Percentiles rank a stretch among this genome's conserved stretches.
These are phyloP conservation scores for Heterohyrax brucei DNA, from an alignment of 2,797 vertebrate species.

Conservation along the genomic window DNA sequence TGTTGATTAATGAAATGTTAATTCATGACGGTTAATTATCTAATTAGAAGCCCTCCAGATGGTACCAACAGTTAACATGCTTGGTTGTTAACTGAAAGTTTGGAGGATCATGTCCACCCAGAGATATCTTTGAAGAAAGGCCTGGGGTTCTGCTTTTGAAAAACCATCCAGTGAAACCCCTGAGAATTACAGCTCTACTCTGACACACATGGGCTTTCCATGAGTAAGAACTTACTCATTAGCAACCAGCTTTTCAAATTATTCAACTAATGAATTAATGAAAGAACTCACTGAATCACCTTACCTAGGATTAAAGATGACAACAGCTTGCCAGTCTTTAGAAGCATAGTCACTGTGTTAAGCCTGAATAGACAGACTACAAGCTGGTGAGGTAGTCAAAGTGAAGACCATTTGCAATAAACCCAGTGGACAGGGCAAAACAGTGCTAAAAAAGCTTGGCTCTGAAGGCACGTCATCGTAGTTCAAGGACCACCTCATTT, in stretches of 20 bases:
- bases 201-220: not conserved
- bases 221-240: not conserved
- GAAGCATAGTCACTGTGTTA: not conserved
- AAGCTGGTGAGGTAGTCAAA: not conserved
- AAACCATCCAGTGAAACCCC: not conserved
- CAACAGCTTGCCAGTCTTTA: not conserved
- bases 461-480: not conserved
- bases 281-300: not conserved
- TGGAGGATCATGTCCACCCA: not conserved
- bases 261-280: not conserved
- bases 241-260: not conserved
- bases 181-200: not conserved
- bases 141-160: not conserved
- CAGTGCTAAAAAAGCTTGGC: not conserved
- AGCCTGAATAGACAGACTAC: conserved; percentile 27
- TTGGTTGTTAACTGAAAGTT: not conserved
- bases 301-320: not conserved
- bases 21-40: not conserved
- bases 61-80: not conserved
- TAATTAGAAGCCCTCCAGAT: not conserved
- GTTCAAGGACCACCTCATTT: not conserved
- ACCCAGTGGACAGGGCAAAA: not conserved
- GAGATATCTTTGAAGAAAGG: not conserved
- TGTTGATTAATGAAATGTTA: conserved; percentile 39
- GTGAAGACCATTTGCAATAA: not conserved